phyloP scores from a whole-genome alignment of 2,797 vertebrate species.

The Chaenodraco wilsoni region DNA sequence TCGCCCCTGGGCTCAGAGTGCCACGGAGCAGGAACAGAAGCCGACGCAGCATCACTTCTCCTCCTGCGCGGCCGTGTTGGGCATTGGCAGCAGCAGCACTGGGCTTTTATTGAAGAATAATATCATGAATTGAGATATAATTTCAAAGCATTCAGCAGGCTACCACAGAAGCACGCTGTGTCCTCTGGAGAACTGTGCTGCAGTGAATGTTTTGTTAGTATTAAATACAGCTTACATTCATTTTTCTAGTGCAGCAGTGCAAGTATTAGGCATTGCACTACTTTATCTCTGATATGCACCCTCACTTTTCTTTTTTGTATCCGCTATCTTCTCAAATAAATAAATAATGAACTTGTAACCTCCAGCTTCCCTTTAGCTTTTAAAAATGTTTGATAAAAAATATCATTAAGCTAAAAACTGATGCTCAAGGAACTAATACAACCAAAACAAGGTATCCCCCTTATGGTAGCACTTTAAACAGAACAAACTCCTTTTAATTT shows the following conservation, averaged over 20 bases:
- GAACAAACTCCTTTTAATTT: not conserved
- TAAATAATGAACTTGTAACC: no score
- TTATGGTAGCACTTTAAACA: not conserved
- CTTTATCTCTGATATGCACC: not conserved
- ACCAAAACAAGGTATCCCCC: no score
- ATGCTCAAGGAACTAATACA: no score
- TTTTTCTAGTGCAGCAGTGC: not conserved
- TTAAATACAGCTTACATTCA: not conserved
- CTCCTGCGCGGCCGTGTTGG: constrained; percentile 26
- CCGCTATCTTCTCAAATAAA: not conserved
- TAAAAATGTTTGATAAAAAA: not conserved
- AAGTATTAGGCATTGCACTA: not conserved
- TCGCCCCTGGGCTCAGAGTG: constrained; percentile 50
- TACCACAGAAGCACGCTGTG: constrained; percentile 25
- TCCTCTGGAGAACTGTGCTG: constrained; percentile 26
- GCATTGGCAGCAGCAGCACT: constrained; percentile 27
- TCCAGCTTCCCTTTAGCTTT: not conserved
- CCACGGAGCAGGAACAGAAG: constrained; percentile 48
- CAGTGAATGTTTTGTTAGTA: not conserved
- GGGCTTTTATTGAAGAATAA: constrained; percentile 49
- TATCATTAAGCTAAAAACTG: not conserved
- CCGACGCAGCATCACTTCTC: constrained; percentile 23
- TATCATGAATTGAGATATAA: constrained; percentile 59
- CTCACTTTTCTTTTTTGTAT: not conserved
- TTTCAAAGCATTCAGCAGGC: constrained; percentile 59